Base-by-base conservation (phyloP, 2,797 vertebrate genomes). In the Melanotaenia trifasciata region DNA sequence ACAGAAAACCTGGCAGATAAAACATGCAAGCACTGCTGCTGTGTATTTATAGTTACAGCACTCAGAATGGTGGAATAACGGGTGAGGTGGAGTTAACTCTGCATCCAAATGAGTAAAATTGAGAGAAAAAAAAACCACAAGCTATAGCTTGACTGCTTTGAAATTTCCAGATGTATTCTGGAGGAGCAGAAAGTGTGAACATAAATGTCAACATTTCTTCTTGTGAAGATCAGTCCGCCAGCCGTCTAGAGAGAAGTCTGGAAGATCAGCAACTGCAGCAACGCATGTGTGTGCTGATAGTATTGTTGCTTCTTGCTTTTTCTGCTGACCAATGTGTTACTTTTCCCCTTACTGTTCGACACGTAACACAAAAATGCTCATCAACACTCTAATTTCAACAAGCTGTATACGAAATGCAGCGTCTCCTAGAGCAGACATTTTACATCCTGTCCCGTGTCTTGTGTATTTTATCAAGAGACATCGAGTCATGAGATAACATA, bases 1-100 rank as follows among this genome's bases (percentile, higher is more conserved):
- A 36, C 63, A 83, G 45, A 62, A 63, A 72, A 61, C 20, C 63
- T 71, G 58, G 53, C 72, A 77, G 66, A 72, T 66, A 65, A 22
- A n/a, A 24, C 62, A 59, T 35, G 54, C 45, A 51, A 26, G 47
- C 67, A 67, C 67, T 40, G 26, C 20, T 43, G 20, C 5, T 57
- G n/a, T 72, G 43, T 66, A 65, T 50, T 56, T 47, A 47, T 13
- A 54, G 54, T 9, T 36, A 56, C 61, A 72, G 64, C 59, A 50
- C 57, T 65, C 20, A 65, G 43, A 38, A 72, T 40, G 63, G 50
- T 56, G 36, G 43, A 64, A 67, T 69, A 69, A 75, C 57, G 77
- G 28, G 74, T 67, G 72, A 64, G 67, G 56, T 38, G 26, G 28
- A 71, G 30, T 60, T 72, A 56, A 66, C 32, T 50, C 14, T 32